These are phyloP conservation scores for Eremophila alpestris DNA, from an alignment of 2,797 vertebrate species.

Conservation along the genomic window DNA sequence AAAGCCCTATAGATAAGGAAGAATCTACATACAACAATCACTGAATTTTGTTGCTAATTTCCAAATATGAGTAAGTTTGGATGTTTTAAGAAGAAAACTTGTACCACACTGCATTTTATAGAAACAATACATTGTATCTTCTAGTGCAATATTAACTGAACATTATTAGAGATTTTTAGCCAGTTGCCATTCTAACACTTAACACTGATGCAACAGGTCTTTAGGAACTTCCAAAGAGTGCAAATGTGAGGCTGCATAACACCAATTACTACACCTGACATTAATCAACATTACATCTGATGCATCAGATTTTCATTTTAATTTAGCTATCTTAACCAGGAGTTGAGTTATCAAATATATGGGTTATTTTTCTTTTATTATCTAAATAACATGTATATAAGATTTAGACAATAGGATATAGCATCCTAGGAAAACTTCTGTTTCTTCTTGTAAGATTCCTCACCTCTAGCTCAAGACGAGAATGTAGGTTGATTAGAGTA, in stretches of 20 bases:
- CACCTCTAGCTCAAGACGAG: constrained; percentile 81
- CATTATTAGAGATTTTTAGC: background rate
- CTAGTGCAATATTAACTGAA: background rate
- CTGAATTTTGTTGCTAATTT: background rate
- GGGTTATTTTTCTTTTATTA: background rate
- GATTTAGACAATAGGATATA: background rate
- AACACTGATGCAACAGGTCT: background rate
- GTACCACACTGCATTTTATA: background rate
- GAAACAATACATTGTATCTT: background rate
- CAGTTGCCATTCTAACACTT: background rate
- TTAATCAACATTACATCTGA: background rate
- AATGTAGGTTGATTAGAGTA: constrained; percentile 90
- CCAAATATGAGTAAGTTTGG: background rate
- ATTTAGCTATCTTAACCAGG: background rate
- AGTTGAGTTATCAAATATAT: background rate
- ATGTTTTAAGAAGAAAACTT: background rate
- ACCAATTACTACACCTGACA: background rate
- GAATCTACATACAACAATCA: background rate
- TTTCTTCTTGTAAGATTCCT: background rate
- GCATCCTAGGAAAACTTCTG: background rate
- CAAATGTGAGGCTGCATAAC: background rate
- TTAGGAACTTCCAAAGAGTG: background rate
- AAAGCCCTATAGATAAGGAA: background rate
- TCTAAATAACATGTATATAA: background rate
- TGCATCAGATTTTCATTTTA: background rate